A percentile compares a stretch with the other conserved stretches of the same genome.
Conservation (phyloP, 2,113 vertebrate genomes). For the Planiliza haematocheilus region DNA sequence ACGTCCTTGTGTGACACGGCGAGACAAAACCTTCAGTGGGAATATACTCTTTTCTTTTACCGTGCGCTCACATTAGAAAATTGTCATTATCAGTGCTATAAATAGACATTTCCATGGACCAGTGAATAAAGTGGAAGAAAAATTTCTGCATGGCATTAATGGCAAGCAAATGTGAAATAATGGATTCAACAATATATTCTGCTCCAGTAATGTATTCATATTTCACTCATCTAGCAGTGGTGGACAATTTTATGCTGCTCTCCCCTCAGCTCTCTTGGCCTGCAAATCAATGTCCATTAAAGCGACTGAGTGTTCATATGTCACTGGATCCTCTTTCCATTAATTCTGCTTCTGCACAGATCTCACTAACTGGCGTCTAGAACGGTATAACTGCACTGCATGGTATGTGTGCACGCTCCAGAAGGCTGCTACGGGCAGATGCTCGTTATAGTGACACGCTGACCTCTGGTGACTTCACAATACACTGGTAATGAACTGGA, state of each 20-base stretch:
- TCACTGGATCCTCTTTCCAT: slow-evolving; percentile 59
- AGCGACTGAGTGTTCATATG: slow-evolving; percentile 55
- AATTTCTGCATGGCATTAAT: slow-evolving; percentile 58
- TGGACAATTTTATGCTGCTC: slow-evolving; percentile 58
- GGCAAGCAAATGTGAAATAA: slow-evolving; percentile 59
- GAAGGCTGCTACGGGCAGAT: slow-evolving; percentile 60
- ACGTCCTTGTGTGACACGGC: slow-evolving; percentile 1
- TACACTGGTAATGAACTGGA: slow-evolving; percentile 49
- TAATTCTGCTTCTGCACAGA: slow-evolving; percentile 49
- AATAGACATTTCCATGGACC: slow-evolving; percentile 33
- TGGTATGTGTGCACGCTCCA: slow-evolving; percentile 29
- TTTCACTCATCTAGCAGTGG: slow-evolving; percentile 60
- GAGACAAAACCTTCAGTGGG: neutral
- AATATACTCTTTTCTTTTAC: neutral
- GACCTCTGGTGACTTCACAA: slow-evolving; percentile 58
- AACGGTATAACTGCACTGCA: slow-evolving; percentile 30
- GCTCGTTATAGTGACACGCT: slow-evolving; percentile 64
- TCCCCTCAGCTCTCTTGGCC: slow-evolving; percentile 49
- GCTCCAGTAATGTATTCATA: slow-evolving; percentile 58
- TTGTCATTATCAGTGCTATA: slow-evolving; percentile 29
- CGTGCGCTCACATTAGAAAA: slow-evolving; percentile 23
- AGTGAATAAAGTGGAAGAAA: slow-evolving; percentile 47
- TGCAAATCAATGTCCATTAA: slow-evolving; percentile 81
- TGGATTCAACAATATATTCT: slow-evolving; percentile 47
- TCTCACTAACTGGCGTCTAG: slow-evolving; percentile 5